These are phyloP conservation scores for Pyrrhosoma nymphula DNA, from an alignment of 2,888 invertebrate species.

Conservation along the genomic window DNA sequence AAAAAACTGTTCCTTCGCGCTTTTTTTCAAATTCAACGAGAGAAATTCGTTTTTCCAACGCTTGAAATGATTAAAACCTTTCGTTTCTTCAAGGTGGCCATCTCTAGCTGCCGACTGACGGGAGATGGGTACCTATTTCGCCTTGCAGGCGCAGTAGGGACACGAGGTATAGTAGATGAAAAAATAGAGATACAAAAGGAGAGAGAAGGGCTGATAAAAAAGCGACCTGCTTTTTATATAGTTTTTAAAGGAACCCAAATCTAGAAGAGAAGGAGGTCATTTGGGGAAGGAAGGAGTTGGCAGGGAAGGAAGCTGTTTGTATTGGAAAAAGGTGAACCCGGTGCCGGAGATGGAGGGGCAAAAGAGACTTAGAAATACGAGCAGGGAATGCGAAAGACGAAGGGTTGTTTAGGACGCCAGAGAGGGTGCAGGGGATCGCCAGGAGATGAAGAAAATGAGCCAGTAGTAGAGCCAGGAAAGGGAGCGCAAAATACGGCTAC, in stretches of 20 bases:
- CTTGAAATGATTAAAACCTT: no score
- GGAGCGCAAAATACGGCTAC: neutral
- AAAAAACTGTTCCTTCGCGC: no score
- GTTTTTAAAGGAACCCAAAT: neutral
- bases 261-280: neutral
- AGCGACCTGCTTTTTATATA: no score
- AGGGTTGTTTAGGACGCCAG: neutral
- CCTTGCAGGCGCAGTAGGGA: no score
- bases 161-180: no score
- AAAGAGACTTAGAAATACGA: slow-evolving; percentile 16
- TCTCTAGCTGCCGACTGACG: no score
- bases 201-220: no score
- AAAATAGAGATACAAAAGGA: no score
- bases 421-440: neutral
- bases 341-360: neutral
- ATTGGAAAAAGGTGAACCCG: slow-evolving; percentile 1
- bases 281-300: neutral
- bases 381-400: neutral
- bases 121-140: no score
- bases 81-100: no score
- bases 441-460: neutral
- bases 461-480: neutral
- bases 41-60: no score
- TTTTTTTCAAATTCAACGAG: no score
- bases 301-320: neutral